These are phyloP conservation scores for Onthophagus sagittarius DNA, from an alignment of 2,888 invertebrate species.

Conservation along the genomic window DNA sequence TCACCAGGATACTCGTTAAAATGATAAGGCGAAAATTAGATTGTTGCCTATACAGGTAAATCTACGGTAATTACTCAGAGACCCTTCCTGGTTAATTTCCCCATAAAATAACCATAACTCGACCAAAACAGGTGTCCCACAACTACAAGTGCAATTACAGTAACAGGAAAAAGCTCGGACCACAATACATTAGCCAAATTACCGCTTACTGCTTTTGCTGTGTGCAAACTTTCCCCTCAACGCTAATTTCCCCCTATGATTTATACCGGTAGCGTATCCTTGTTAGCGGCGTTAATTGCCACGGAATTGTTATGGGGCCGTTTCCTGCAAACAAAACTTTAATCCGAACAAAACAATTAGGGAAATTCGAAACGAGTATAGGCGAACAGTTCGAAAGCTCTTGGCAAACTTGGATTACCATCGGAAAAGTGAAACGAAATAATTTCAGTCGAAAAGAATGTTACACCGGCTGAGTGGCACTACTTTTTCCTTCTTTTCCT, in stretches of 20 bases:
- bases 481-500: not conserved
- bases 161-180: constrained; percentile 12
- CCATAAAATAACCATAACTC: constrained; percentile 9
- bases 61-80: not conserved
- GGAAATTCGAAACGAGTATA: not conserved
- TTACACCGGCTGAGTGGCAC: not conserved
- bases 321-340: not conserved
- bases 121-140: constrained; percentile 11
- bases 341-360: not conserved
- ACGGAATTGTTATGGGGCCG: not conserved
- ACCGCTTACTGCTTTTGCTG: not conserved
- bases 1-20: too few species aligned
- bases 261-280: not conserved
- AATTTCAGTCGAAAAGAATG: not conserved
- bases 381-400: not conserved
- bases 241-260: constrained; percentile 6
- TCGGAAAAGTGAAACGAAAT: not conserved
- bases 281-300: constrained; percentile 1
- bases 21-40: too few species aligned
- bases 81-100: not conserved
- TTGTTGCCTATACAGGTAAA: not conserved
- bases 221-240: constrained; percentile 3
- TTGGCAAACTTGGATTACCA: not conserved
- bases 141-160: constrained; percentile 10
- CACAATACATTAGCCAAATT: constrained; percentile 12